A percentile compares a stretch with the other conserved stretches of the same genome.
Evolutionary conservation across 2,113 vertebrate species (phyloP).

Genomic region (Typhlomys cinereus): DNA sequence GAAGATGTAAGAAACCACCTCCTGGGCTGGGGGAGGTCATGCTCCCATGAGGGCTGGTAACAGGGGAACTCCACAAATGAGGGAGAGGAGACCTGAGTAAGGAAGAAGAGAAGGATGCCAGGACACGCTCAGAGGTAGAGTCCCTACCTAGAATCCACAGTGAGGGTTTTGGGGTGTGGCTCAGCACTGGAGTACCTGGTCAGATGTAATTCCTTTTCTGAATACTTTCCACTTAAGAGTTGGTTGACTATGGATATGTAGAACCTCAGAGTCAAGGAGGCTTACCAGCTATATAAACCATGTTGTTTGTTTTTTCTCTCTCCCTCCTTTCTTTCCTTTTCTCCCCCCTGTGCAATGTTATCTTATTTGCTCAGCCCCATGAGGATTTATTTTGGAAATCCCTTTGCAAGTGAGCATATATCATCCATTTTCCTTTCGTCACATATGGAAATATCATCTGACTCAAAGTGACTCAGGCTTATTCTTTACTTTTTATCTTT

Average conservation of each 20-base stretch:
- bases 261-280: background rate
- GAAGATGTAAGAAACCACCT: background rate
- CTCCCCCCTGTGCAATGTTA: background rate
- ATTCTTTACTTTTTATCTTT: background rate
- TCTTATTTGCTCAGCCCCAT: background rate
- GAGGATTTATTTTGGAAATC: background rate
- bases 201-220: background rate
- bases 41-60: background rate
- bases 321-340: background rate
- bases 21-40: rapidly evolving
- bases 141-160: background rate
- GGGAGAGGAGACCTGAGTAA: too few species aligned
- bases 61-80: background rate
- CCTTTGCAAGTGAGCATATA: background rate
- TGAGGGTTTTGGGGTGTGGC: background rate
- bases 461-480: background rate
- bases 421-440: background rate
- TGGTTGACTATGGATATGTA: background rate
- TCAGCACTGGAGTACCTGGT: background rate
- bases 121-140: background rate
- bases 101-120: too few species aligned
- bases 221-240: background rate
- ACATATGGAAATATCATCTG: background rate
- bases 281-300: too few species aligned
- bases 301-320: rapidly evolving